Evolutionary conservation across 2,113 vertebrate genomes (phyloP).

Genomic region (Sciurus niger): DNA sequence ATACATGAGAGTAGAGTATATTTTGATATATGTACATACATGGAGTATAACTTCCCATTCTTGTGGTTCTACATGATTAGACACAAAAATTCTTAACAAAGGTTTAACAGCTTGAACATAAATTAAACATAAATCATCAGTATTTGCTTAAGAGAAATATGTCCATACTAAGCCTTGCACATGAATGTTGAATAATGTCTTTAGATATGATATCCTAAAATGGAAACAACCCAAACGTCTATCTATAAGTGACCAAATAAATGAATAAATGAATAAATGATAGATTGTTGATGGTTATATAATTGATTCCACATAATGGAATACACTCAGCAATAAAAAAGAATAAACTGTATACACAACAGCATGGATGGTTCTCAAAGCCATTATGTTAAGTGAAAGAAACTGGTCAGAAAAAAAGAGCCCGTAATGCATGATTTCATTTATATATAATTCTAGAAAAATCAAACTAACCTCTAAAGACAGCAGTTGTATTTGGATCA

Average conservation of each 20-base stretch:
- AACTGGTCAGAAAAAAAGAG: not conserved
- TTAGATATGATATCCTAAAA: constrained; percentile 6
- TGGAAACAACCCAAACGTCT: constrained; percentile 9
- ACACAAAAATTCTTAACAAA: constrained; percentile 41
- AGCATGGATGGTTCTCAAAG: not conserved
- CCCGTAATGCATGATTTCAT: not conserved
- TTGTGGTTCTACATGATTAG: not conserved
- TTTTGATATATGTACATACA: too few species aligned
- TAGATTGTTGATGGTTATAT: not conserved
- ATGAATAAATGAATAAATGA: constrained; percentile 7
- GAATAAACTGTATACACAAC: not conserved
- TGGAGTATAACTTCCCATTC: too few species aligned
- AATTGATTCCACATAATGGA: not conserved
- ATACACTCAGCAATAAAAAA: constrained; percentile 18
- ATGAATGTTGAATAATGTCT: constrained; percentile 10
- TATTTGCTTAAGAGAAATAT: constrained; percentile 50
- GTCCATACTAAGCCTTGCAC: not conserved
- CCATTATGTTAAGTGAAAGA: constrained; percentile 17
- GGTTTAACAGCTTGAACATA: constrained; percentile 21
- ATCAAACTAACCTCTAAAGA: not conserved
- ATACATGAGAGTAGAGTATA: too few species aligned
- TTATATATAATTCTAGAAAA: constrained; percentile 34
- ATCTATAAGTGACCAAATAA: not conserved
- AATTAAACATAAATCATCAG: not conserved
- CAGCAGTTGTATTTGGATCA: not conserved